Base-by-base conservation (phyloP, 2,888 invertebrate species). In the Oeneis ivallda region DNA sequence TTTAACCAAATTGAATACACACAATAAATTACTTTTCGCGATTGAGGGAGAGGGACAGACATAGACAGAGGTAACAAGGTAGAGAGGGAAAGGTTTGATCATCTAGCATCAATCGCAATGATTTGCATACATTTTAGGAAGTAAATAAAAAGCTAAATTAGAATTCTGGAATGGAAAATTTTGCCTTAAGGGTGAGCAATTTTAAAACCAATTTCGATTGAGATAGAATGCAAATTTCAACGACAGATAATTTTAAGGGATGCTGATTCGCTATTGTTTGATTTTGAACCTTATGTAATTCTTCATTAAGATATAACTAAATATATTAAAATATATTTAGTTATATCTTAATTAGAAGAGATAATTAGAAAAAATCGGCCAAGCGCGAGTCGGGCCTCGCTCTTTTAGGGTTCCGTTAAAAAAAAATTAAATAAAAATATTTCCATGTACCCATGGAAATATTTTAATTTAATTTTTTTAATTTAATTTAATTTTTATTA, bases 51-150 rank as follows among this genome's bases (percentile, higher is more conserved):
- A 71, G 74, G 72, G 74, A 76, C 57, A 69, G 47, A 66, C n/a
- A 71, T 70, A 75, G 70, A 66, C 7, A 19, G 50, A 56, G 60
- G 56, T 32, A 64, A 64, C 56, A 57, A 45, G 73, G 53, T 3
- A 65, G 73, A 81, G 70, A 64, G 76, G 75, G 76, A 79, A 65
- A 76, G 41, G 79, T 81, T 79, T 79, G 74, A 78, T 76, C 75
- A 80, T 80, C 78, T 78, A 79, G 77, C 79, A 82, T 82, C 80
- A 81, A 83, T 82, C 74, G 80, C 70, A 71, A 77, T 75, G 62
- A 79, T 84, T 84, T 81, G 81, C 84, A 83, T 85, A 79, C 77
- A 82, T 80, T 83, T 76, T 75, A 76, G 74, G 66, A 70, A 80
- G 84, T 83, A 84, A 86, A 85, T 85, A 85, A 86, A 85, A 81